phyloP scores from a whole-genome alignment of 1,140 invertebrate species.

The Homalodisca vitripennis region DNA sequence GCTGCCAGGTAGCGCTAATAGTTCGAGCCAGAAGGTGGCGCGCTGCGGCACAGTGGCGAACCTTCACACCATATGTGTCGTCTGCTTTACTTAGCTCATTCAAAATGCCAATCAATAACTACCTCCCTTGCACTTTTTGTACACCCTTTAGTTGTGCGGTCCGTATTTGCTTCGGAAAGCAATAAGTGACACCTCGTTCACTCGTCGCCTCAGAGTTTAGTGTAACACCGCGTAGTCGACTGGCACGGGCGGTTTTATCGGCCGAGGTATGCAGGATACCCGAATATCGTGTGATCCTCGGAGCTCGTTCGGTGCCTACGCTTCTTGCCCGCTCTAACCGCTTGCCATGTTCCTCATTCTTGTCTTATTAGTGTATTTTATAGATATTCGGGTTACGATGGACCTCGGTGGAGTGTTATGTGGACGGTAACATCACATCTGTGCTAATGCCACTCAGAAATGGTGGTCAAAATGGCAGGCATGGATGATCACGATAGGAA shows the following conservation, averaged over 20 bases:
- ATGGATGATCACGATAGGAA: conserved; percentile 88
- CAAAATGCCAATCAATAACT: conserved; percentile 41
- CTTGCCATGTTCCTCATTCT: background rate
- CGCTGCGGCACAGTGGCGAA: background rate
- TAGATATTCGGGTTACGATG: background rate
- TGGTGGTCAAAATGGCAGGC: conserved; percentile 65
- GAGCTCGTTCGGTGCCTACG: background rate
- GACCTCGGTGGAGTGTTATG: too few species aligned
- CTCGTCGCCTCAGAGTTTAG: background rate
- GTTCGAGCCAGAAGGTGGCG: background rate
- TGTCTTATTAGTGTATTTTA: background rate
- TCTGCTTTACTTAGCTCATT: conserved; percentile 37
- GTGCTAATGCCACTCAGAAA: conserved; percentile 34
- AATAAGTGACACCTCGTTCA: background rate
- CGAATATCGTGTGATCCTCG: too few species aligned
- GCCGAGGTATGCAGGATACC: background rate
- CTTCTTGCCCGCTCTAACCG: background rate
- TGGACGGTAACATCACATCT: conserved; percentile 26
- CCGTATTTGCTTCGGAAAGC: background rate
- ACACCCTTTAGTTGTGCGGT: background rate
- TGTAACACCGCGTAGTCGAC: background rate
- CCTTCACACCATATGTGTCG: conserved; percentile 14
- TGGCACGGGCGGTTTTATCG: background rate
- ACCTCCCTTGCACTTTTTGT: conserved; percentile 25
- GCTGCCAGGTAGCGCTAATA: conserved; percentile 7